Base-by-base conservation (phyloP, 2,113 vertebrate species). In the Panthera uncia region DNA sequence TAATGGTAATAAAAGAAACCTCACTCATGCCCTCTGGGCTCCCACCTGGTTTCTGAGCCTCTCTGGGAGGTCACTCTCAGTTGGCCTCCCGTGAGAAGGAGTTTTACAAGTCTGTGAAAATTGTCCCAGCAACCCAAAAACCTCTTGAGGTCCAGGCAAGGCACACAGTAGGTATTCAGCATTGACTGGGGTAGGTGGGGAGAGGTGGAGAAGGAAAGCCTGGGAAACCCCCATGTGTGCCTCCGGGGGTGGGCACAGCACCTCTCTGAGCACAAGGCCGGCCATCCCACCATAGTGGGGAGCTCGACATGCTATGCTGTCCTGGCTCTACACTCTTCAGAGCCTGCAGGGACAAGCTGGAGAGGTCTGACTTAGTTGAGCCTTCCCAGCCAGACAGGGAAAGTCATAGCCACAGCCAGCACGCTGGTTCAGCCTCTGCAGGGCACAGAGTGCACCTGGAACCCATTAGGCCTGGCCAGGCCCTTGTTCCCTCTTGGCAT, bases 401-500 rank as follows among this genome's bases (percentile, higher is more conserved):
- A 41, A 89, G 83, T 79, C 79, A 50, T 16, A 88, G 97, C 52
- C 86, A 38, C 31, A 23, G 50, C 50, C 29, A 50, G 15, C 0
- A 4, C 12, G 61, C 55, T 3, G 11, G 38, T 16, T 63, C 31
- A 52, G 93, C 84, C 5, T 1, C 83, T 41, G 87, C 82, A 79
- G 96, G 94, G 74, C 94, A 88, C 73, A 36, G 50, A 68, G 45
- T 76, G 97, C 99, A 99, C 98, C 98, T 99, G 98, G 98, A 99
- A 98, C 90, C 98, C 98, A 98, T 99, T 98, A 98, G 97, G 91
- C 69, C 98, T 33, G 91, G 97, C 98, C 97, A 94, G 97, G 98
- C 98, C 98, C 98, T 98, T 96, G 98, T 97, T 97, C 73, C 29
- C 93, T 95, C 79, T 92, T 45, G 96, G 98, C 98, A 98, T 98